Evolutionary conservation across 2,113 vertebrate genomes (phyloP), one percentile per base, ranked within the genome.

Genomic region (Potamarius usumacintae): DNA sequence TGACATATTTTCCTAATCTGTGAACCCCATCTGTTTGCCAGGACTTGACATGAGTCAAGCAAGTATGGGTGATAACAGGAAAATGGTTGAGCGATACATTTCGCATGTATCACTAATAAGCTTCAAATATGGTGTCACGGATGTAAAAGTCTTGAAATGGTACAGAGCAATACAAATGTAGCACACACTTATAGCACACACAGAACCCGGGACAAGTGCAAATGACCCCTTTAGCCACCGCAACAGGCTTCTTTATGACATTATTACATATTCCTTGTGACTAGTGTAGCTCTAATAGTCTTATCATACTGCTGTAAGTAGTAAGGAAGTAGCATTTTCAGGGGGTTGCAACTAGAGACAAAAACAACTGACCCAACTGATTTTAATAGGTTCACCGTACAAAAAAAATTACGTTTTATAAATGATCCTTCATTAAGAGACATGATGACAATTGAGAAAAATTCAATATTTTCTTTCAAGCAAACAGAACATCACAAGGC

Each of bases 1-100:
- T 87, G 81, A 83, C 82, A 88, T 84, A 79, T 84, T 84, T 84
- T 79, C 52, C 25, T 69, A 69, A 42, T 65, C 86, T 78, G 86
- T 25, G 65, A 83, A 83, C 62, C 50, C 72, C 60, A 84, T 84
- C 82, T 79, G 87, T 87, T 78, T 65, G 9, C 57, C 71, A 76
- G 71, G 67, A 53, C 53, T 86, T 78, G 62, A 7, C 52, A 85
- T 60, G 20, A 63, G 52, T 77, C 69, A 62, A 84, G 58, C 27
- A 62, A 25, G 20, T 67, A 55, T 20, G 48, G 72, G 55, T 42
- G 72, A n/a, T 77, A 86, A 79, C 65, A 62, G 11, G 17, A 42
- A 84, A 78, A 84, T 65, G 65, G 22, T n/a, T 11, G 63, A 83
- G 69, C 57, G 48, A 55, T 83, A 84, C 72, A 83, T 71, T 72